A percentile compares a stretch with the other conserved stretches of the same genome.
Conservation (phyloP, 2,797 vertebrate species). For the Cichlasoma orientale region DNA sequence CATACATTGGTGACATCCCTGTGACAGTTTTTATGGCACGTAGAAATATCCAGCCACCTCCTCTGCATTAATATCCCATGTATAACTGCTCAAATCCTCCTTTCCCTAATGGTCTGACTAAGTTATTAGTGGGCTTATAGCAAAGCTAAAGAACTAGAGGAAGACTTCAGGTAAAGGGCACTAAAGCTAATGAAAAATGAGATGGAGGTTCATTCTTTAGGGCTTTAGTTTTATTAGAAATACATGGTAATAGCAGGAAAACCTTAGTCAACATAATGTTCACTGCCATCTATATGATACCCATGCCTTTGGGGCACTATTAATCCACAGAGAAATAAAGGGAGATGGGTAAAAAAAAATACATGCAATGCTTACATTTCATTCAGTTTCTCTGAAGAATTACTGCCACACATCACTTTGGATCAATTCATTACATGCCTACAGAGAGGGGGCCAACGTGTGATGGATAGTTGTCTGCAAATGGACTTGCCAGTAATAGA, state of each 20-base stretch:
- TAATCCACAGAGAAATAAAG: constrained; percentile 65
- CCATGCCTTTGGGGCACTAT: constrained; percentile 73
- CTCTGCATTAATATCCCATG: constrained; percentile 71
- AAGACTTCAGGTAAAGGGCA: constrained; percentile 73
- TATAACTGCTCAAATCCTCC: constrained; percentile 61
- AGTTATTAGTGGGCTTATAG: constrained; percentile 69
- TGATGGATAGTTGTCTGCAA: constrained; percentile 82
- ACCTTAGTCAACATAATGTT: constrained; percentile 80
- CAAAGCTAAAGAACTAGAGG: constrained; percentile 65
- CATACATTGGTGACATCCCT: constrained; percentile 43
- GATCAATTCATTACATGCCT: constrained; percentile 78
- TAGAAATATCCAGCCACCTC: constrained; percentile 50
- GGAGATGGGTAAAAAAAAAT: constrained; percentile 65
- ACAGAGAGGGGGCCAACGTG: constrained; percentile 70
- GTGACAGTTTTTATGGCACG: constrained; percentile 56
- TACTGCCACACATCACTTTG: constrained; percentile 78
- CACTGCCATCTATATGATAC: constrained; percentile 69
- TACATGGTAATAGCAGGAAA: constrained; percentile 76
- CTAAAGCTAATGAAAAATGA: constrained; percentile 78
- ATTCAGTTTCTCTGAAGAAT: constrained; percentile 75
- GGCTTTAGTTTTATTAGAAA: constrained; percentile 79
- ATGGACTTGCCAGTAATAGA: constrained; percentile 80
- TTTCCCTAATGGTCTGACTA: constrained; percentile 63
- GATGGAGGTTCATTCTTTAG: constrained; percentile 64
- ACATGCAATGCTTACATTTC: constrained; percentile 75